Percentiles rank a stretch among this genome's conserved stretches.
Evolutionary conservation across 1,140 invertebrate species (phyloP).

Genomic region (Eriosoma lanigerum): DNA sequence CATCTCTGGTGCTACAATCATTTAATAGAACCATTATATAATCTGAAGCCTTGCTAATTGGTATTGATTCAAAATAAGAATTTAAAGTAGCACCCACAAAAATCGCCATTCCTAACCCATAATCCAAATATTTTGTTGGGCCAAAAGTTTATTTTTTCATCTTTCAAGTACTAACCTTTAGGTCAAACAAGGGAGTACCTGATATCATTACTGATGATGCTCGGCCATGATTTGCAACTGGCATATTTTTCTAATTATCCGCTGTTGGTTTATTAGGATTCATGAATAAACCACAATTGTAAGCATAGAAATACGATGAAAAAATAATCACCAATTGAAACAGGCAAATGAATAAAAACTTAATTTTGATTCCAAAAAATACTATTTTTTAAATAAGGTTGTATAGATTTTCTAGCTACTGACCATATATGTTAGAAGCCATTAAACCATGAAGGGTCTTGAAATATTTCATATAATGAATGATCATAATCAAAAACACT

Average conservation of each 20-base stretch:
- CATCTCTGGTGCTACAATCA: slow-evolving; percentile 98
- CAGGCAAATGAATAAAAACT: slow-evolving; percentile 89
- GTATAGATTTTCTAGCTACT: slow-evolving; percentile 77
- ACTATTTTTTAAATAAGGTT: slow-evolving; percentile 57
- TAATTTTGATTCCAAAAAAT: slow-evolving; percentile 74
- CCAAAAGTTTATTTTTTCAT: slow-evolving; percentile 81
- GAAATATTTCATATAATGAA: slow-evolving; percentile 60
- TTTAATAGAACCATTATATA: slow-evolving; percentile 98
- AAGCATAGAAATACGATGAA: slow-evolving; percentile 95
- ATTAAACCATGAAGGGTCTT: slow-evolving; percentile 82
- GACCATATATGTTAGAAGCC: slow-evolving; percentile 82
- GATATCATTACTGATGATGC: slow-evolving; percentile 94
- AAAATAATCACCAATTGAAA: slow-evolving; percentile 97
- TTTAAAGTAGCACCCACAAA: slow-evolving; percentile 86
- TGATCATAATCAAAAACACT: slow-evolving; percentile 84
- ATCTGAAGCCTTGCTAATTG: slow-evolving; percentile 73
- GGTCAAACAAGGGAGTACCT: slow-evolving; percentile 88
- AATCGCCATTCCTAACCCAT: slow-evolving; percentile 97
- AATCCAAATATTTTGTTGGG: slow-evolving; percentile 85
- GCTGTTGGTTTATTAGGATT: slow-evolving; percentile 57
- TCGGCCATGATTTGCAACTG: slow-evolving; percentile 96
- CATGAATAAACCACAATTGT: slow-evolving; percentile 94
- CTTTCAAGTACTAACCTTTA: slow-evolving; percentile 81
- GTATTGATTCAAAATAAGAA: slow-evolving; percentile 76
- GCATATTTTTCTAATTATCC: slow-evolving; percentile 82